A percentile compares a stretch with the other conserved stretches of the same genome.
Evolutionary conservation across 1,140 invertebrate genomes (phyloP).

Genomic region (Procambarus clarkii): DNA sequence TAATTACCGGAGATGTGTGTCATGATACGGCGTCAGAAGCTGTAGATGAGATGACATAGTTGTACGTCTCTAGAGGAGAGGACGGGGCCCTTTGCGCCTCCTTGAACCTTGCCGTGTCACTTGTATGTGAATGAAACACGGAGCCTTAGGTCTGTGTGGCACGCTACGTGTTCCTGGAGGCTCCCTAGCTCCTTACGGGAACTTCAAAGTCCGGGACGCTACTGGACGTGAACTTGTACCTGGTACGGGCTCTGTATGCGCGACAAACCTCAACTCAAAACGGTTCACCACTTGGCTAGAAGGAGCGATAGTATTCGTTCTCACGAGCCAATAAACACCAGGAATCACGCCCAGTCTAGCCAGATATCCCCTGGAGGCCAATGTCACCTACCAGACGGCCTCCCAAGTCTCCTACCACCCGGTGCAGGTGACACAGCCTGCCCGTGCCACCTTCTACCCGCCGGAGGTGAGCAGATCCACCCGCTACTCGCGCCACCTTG

Average conservation of each 20-base stretch:
- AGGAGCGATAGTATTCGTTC: background rate
- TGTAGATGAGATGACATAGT: too few species aligned
- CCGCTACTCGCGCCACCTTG: conserved; percentile 13
- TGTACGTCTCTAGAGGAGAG: too few species aligned
- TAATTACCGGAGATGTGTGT: background rate
- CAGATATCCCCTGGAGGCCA: conserved; percentile 26
- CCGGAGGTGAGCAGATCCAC: background rate
- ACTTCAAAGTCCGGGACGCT: background rate
- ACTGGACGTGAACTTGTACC: background rate
- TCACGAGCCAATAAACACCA: background rate
- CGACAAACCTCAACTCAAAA: background rate
- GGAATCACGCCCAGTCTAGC: conserved; percentile 27
- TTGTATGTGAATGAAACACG: conserved; percentile 18
- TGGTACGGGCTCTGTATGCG: background rate
- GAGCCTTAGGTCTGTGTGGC: background rate
- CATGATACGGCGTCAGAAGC: too few species aligned
- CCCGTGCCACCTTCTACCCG: conserved; percentile 5
- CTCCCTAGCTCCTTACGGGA: background rate
- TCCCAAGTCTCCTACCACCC: conserved; percentile 34
- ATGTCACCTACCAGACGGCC: conserved; percentile 56
- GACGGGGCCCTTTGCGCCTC: background rate
- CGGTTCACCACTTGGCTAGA: background rate
- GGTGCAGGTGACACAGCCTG: conserved; percentile 36
- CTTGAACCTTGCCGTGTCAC: conserved; percentile 1
- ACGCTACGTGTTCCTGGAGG: too few species aligned